These are phyloP conservation scores for silkworm (Bombyx mori) DNA, from an alignment of 1,140 invertebrate species.

Conservation along the genomic window ASM3026992v2 NC_085129.1:7725501-7726000, in stretches of 20 bases:
- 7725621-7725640: conserved; percentile 92
- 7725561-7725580: conserved; percentile 95
- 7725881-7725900: neutral
- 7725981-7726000: neutral
- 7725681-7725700: conserved; percentile 95
- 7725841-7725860: neutral
- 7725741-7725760: conserved; percentile 99
- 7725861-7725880: neutral
- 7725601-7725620: conserved; percentile 94
- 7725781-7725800: conserved; percentile 91
- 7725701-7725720: conserved; percentile 96
- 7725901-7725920: neutral
- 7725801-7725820: neutral
- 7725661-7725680: conserved; percentile 95
- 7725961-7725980: neutral
- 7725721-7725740: conserved; percentile 93
- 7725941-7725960: too few species aligned
- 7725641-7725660: conserved; percentile 96
- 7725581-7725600: conserved; percentile 97
- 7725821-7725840: too few species aligned
- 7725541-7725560: conserved; percentile 84
- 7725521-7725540: conserved; percentile 90
- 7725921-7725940: neutral
- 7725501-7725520: conserved; percentile 97
- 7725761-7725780: conserved; percentile 95